Conservation (phyloP, 2,113 vertebrate species). For the Crocuta crocuta region DNA sequence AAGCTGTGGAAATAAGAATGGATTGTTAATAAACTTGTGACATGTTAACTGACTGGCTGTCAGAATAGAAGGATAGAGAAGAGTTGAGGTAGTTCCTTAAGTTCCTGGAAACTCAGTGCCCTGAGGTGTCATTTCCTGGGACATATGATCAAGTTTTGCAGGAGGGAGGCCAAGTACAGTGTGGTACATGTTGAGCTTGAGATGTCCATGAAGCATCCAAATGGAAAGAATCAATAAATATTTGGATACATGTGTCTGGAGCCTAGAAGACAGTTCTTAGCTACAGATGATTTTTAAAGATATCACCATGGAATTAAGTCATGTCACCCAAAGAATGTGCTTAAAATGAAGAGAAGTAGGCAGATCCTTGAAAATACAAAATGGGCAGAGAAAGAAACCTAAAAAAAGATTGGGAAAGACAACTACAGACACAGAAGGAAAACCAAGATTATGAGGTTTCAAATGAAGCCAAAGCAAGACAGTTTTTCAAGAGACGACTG, state of each 20-base stretch:
- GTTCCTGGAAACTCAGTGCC: background rate
- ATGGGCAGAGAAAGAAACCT: background rate
- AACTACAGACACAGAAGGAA: background rate
- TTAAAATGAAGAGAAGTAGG: background rate
- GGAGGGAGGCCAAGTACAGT: background rate
- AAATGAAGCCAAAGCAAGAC: background rate
- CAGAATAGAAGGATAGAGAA: background rate
- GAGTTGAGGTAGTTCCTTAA: background rate
- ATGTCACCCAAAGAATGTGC: background rate
- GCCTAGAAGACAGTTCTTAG: background rate
- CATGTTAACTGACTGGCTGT: background rate
- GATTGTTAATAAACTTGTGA: background rate
- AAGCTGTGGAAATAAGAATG: background rate
- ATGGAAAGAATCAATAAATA: background rate
- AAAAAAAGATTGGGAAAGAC: background rate
- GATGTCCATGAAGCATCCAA: background rate
- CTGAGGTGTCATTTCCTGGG: background rate
- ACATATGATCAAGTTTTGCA: background rate
- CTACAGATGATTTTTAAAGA: background rate
- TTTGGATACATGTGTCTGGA: background rate
- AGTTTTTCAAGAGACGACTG: background rate
- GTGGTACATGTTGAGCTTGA: background rate
- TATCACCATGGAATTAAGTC: background rate
- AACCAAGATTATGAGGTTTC: background rate
- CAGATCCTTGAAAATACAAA: background rate